Conservation (phyloP, 2,113 vertebrate genomes). For the Barnardius zonarius region DNA sequence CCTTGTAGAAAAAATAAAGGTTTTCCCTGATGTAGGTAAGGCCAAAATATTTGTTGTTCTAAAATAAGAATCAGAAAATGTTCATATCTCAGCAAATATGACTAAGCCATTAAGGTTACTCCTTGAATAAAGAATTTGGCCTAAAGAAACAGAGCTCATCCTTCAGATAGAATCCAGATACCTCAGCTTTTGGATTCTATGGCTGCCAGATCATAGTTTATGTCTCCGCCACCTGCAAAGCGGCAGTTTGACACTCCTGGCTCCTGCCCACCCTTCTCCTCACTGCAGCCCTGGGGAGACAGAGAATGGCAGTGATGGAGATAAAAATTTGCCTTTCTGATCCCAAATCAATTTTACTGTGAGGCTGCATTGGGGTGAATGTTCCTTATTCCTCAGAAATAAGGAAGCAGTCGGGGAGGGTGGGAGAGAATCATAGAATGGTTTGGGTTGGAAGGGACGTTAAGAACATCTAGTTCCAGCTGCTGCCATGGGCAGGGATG, state of each 20-base stretch:
- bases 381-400: not conserved
- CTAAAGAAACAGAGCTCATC: not conserved
- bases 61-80: not conserved
- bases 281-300: not conserved
- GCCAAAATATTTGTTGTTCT: not conserved
- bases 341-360: not conserved
- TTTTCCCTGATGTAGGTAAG: not conserved
- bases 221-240: not conserved
- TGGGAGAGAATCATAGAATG: not conserved
- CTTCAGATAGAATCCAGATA: not conserved
- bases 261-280: not conserved
- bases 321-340: not conserved
- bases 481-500: not conserved
- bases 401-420: not conserved
- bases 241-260: not conserved
- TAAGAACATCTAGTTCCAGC: not conserved
- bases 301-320: too few species aligned
- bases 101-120: not conserved
- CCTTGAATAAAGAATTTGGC: not conserved
- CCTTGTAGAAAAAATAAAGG: not conserved
- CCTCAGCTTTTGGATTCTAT: not conserved
- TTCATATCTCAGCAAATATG: not conserved
- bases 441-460: not conserved
- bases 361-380: rapidly evolving
- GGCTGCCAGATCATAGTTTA: not conserved